A percentile compares a stretch with the other conserved stretches of the same genome.
These are phyloP conservation scores for Drosophila ercepeae DNA, from an alignment of 1,140 invertebrate genomes.

Conservation along the genomic window DNA sequence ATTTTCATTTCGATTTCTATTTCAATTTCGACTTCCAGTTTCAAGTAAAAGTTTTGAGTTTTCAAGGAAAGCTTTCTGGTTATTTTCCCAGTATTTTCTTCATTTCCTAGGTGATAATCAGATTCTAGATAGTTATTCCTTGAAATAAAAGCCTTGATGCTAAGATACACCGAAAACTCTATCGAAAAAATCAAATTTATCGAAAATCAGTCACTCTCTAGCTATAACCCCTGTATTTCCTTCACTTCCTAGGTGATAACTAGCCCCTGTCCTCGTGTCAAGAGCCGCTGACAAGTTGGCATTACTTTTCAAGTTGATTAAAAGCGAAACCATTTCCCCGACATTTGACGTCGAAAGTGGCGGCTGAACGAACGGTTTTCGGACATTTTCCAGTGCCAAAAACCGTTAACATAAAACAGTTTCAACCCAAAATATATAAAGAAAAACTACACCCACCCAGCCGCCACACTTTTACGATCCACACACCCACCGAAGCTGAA, in stretches of 20 bases:
- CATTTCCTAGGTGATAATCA: too few relatives aligned
- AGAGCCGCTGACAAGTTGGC: conserved; percentile 19
- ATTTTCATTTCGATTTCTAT: too few relatives aligned
- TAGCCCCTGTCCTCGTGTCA: neutral
- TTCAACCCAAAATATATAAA: neutral
- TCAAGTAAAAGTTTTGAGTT: too few relatives aligned
- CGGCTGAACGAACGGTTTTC: conserved; percentile 46
- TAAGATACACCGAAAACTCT: too few relatives aligned
- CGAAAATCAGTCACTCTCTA: neutral
- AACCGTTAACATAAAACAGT: conserved; percentile 34
- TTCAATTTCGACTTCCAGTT: too few relatives aligned
- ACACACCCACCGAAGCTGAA: conserved; percentile 37
- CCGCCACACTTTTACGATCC: neutral
- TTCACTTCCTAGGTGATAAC: neutral
- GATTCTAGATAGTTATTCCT: too few relatives aligned
- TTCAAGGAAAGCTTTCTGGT: too few relatives aligned
- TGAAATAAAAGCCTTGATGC: too few relatives aligned
- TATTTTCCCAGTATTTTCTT: too few relatives aligned
- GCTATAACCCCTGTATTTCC: neutral
- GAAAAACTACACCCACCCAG: neutral
- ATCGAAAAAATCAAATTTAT: too few relatives aligned
- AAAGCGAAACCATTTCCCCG: conserved; percentile 41
- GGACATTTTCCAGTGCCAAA: conserved; percentile 32
- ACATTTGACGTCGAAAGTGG: conserved; percentile 35
- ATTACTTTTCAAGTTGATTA: conserved; percentile 35